These are phyloP conservation scores for Platyrinchus mystaceus DNA, from an alignment of 2,797 vertebrate species.

Conservation along the genomic window DNA sequence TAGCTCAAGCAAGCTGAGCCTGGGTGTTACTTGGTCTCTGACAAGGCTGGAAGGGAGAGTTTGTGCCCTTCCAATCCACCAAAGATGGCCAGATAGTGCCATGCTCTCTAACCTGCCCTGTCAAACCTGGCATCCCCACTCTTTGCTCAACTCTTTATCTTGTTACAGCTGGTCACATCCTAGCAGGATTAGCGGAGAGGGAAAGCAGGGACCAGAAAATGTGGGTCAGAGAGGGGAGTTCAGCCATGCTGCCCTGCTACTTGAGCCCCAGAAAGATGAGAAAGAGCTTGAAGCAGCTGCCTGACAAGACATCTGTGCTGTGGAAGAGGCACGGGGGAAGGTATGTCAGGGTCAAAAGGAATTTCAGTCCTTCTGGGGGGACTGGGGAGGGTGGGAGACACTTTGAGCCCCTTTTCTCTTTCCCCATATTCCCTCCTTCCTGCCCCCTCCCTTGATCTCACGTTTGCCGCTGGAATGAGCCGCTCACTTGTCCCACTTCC, in stretches of 20 bases:
- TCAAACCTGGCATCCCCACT: background rate
- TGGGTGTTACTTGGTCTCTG: background rate
- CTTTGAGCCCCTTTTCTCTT: background rate
- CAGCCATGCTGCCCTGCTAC: constrained; percentile 42
- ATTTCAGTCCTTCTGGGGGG: background rate
- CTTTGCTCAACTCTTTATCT: background rate
- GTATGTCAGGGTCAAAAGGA: background rate
- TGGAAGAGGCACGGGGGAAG: constrained; percentile 44
- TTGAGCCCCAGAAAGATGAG: background rate
- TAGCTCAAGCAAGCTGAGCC: background rate
- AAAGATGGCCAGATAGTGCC: background rate
- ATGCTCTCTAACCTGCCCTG: background rate
- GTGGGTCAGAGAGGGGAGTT: constrained; percentile 45
- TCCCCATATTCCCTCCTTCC: background rate
- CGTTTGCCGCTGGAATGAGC: background rate
- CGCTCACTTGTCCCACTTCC: fast-evolving
- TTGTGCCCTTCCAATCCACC: background rate
- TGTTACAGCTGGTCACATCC: constrained; percentile 16
- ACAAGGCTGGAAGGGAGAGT: background rate
- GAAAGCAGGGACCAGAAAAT: background rate
- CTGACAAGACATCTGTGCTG: background rate
- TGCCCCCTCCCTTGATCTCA: background rate
- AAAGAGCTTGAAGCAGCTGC: background rate
- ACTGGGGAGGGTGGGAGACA: background rate
- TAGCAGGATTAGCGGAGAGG: background rate